phyloP scores from a whole-genome alignment of 1,140 invertebrate species.

The Orchesella cincta region DNA sequence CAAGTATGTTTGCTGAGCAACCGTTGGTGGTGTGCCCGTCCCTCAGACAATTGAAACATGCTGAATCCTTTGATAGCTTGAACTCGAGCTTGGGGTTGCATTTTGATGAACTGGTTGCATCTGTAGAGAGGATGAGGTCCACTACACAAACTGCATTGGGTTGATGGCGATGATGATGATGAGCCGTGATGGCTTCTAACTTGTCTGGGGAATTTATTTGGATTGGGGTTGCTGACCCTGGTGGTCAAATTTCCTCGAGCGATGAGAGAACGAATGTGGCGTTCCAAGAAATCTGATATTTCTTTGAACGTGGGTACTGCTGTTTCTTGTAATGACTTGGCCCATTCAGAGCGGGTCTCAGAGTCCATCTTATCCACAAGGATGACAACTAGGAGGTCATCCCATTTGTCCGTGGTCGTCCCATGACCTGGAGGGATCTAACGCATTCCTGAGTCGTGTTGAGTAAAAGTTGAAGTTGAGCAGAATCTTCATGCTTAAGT shows the following conservation, averaged over 20 bases:
- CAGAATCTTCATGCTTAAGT: neutral
- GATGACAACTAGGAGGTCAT: neutral
- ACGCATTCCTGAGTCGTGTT: constrained; percentile 1
- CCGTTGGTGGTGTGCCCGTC: neutral
- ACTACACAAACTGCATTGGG: neutral
- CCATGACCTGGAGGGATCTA: neutral
- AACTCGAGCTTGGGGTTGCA: neutral
- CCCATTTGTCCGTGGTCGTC: neutral
- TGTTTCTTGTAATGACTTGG: neutral
- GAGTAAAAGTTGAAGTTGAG: neutral
- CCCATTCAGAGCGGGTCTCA: constrained; percentile 1
- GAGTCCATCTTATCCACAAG: neutral
- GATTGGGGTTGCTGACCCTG: neutral
- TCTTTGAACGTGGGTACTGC: neutral
- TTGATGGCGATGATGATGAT: neutral
- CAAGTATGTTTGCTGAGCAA: neutral
- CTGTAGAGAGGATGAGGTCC: neutral
- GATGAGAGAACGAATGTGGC: neutral
- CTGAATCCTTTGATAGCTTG: neutral
- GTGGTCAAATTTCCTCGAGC: neutral
- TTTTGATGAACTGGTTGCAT: neutral
- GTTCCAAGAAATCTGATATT: neutral
- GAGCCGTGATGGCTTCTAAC: neutral
- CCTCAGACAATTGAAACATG: neutral
- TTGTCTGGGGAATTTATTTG: neutral